Conservation (phyloP, 2,888 invertebrate genomes). For the Norana najaformis region DNA sequence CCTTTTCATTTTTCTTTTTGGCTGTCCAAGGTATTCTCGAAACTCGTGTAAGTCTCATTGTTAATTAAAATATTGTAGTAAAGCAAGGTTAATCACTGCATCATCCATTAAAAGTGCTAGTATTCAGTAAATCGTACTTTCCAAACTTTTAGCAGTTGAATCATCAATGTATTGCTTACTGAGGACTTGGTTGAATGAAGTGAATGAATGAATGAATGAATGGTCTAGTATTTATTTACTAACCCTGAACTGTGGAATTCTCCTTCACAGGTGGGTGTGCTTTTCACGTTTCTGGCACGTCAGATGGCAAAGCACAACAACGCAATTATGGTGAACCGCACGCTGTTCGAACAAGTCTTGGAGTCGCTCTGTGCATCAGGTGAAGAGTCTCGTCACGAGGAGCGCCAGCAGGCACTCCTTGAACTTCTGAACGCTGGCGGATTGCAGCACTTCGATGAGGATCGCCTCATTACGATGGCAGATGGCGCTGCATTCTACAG, state of each 20-base stretch:
- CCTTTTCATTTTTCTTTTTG: too few species aligned
- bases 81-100: too few species aligned
- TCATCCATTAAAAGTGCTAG: too few species aligned
- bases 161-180: neutral
- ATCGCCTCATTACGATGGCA: constrained; percentile 70
- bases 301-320: constrained; percentile 68
- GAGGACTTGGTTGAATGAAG: neutral
- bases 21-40: too few species aligned
- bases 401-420: constrained; percentile 75
- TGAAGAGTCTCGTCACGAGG: constrained; percentile 65
- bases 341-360: constrained; percentile 69
- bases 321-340: constrained; percentile 64
- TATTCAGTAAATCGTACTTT: too few species aligned
- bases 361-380: constrained; percentile 64
- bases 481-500: constrained; percentile 71
- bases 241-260: too few species aligned
- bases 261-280: constrained; percentile 68
- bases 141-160: too few species aligned
- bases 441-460: constrained; percentile 68
- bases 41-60: too few species aligned
- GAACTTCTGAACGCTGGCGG: constrained; percentile 71
- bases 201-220: neutral
- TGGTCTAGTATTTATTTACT: too few species aligned
- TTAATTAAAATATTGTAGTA: too few species aligned
- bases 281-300: constrained; percentile 72